A percentile compares a stretch with the other conserved stretches of the same genome.
Conservation (phyloP, 2,113 vertebrate species). For the Onychostoma macrolepis region DNA sequence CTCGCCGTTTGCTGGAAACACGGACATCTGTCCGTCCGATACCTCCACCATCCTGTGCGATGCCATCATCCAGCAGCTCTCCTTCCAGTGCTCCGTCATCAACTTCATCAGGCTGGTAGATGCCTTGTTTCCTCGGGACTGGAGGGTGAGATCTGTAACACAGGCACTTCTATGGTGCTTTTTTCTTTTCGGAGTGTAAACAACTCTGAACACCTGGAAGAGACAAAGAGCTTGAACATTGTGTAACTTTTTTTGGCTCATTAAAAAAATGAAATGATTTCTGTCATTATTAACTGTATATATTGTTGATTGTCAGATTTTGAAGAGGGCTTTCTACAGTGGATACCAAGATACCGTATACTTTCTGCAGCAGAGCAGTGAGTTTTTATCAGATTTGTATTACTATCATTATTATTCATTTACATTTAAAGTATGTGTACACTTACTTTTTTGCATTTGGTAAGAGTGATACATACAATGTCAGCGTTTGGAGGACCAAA, state of each 20-base stretch:
- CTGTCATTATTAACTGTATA: background rate
- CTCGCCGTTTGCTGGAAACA: slow-evolving; percentile 86
- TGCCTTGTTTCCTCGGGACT: slow-evolving; percentile 78
- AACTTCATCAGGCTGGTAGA: slow-evolving; percentile 81
- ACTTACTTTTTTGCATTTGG: background rate
- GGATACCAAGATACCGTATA: slow-evolving; percentile 71
- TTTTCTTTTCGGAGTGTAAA: background rate
- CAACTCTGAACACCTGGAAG: background rate
- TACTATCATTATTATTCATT: background rate
- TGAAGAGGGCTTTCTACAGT: slow-evolving; percentile 67
- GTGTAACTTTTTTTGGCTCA: background rate
- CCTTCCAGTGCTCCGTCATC: slow-evolving; percentile 80
- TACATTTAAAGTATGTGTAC: background rate
- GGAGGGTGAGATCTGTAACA: slow-evolving; percentile 73
- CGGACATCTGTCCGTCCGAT: slow-evolving; percentile 85
- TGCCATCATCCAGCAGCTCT: slow-evolving; percentile 76
- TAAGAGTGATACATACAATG: background rate
- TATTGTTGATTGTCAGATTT: slow-evolving; percentile 54
- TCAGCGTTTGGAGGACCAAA: background rate
- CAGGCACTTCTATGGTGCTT: background rate
- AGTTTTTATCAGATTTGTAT: slow-evolving; percentile 23
- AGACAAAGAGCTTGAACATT: background rate
- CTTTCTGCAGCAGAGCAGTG: slow-evolving; percentile 68
- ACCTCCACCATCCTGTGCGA: slow-evolving; percentile 74
- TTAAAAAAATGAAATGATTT: no score